phyloP scores from a whole-genome alignment of 2,797 vertebrate genomes.

The Smutsia gigantea region DNA sequence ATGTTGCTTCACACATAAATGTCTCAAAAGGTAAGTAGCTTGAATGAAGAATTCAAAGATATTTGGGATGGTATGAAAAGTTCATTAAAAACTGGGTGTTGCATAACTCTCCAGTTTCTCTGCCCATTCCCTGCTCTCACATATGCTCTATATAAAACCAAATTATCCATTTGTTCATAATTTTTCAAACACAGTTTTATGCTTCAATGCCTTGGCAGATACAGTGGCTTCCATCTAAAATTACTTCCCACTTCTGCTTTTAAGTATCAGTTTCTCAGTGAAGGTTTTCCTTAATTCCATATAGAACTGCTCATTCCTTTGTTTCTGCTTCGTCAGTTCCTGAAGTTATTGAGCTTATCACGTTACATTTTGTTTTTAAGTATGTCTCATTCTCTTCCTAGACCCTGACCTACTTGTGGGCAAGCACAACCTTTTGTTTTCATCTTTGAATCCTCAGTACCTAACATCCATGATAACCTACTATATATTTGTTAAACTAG shows the following conservation, averaged over 20 bases:
- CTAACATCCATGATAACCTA: background rate
- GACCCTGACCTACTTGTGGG: background rate
- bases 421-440: background rate
- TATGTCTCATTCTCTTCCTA: background rate
- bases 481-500: background rate
- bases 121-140: background rate
- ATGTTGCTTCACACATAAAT: background rate
- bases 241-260: background rate
- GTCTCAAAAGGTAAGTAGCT: background rate
- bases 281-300: background rate
- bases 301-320: background rate
- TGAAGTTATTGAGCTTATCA: background rate
- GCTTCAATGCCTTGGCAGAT: background rate
- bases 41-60: background rate
- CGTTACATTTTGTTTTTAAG: background rate
- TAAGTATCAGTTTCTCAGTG: background rate
- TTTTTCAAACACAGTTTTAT: background rate
- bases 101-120: background rate
- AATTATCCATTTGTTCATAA: background rate
- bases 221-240: background rate
- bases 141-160: background rate
- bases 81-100: background rate
- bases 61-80: background rate
- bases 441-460: background rate
- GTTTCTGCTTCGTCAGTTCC: background rate